Percentiles rank a stretch among this genome's conserved stretches.
phyloP scores from a whole-genome alignment of 2,797 vertebrate species.

The Aotus griseimembra region DNA sequence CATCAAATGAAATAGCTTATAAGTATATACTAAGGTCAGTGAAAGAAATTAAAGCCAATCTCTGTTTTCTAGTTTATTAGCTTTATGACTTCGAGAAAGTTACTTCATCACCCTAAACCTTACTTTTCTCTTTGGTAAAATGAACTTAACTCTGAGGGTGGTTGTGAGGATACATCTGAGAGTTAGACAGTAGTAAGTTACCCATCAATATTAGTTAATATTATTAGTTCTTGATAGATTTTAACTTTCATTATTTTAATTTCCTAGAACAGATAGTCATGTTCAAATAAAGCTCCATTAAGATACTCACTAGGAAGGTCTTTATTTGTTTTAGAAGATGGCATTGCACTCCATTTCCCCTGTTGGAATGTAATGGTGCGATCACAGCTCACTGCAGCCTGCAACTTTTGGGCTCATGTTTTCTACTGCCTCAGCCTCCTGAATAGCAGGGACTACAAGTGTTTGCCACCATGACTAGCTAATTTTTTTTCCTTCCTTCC shows the following conservation, averaged over 20 bases:
- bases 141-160: not conserved
- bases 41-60: not conserved
- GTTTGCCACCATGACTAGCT: not conserved
- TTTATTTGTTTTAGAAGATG: not conserved
- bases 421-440: not conserved
- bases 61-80: not conserved
- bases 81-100: not conserved
- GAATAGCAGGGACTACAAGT: not conserved
- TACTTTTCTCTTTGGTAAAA: conserved; percentile 18
- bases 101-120: not conserved
- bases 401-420: not conserved
- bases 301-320: not conserved
- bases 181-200: not conserved
- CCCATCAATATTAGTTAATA: not conserved
- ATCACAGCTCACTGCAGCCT: not conserved
- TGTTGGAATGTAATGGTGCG: not conserved
- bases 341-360: not conserved
- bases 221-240: not conserved
- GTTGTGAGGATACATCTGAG: not conserved
- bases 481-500: no score
- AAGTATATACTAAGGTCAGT: not conserved
- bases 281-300: not conserved
- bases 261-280: not conserved
- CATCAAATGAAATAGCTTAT: not conserved
- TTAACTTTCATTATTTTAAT: not conserved